These are phyloP conservation scores for Microdon myrmicae DNA, from an alignment of 2,888 invertebrate genomes.

Conservation along the genomic window DNA sequence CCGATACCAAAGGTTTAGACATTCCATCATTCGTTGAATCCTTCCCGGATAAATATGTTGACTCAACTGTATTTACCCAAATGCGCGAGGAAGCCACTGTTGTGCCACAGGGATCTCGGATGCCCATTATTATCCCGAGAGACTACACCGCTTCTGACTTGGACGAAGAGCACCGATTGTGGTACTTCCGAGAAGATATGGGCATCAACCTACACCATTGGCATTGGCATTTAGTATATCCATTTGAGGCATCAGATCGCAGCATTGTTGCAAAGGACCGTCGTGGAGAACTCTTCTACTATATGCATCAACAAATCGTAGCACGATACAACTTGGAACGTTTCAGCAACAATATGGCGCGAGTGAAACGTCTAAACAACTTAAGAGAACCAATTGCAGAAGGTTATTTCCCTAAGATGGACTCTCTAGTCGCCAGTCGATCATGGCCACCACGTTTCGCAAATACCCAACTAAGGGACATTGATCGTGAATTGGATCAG, in stretches of 20 bases:
- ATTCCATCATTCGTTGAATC: conserved; percentile 72
- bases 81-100: conserved; percentile 70
- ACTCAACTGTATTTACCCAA: conserved; percentile 69
- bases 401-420: conserved; percentile 83
- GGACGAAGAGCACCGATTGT: conserved; percentile 82
- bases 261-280: conserved; percentile 71
- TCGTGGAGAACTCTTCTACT: conserved; percentile 79
- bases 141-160: conserved; percentile 78
- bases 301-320: conserved; percentile 75
- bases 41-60: conserved; percentile 73
- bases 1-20: conserved; percentile 70
- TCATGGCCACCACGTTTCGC: conserved; percentile 76
- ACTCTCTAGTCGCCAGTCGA: conserved; percentile 77
- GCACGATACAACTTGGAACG: conserved; percentile 78
- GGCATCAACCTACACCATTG: conserved; percentile 67
- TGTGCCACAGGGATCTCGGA: conserved; percentile 72
- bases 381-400: conserved; percentile 75
- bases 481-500: conserved; percentile 74
- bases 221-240: conserved; percentile 73
- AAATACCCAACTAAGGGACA: conserved; percentile 69
- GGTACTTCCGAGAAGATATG: conserved; percentile 70
- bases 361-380: conserved; percentile 72
- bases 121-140: conserved; percentile 69
- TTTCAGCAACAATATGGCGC: conserved; percentile 73
- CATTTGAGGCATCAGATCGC: conserved; percentile 72